Conservation (phyloP, 2,113 vertebrate species). For the Anser brachyrhynchus region DNA sequence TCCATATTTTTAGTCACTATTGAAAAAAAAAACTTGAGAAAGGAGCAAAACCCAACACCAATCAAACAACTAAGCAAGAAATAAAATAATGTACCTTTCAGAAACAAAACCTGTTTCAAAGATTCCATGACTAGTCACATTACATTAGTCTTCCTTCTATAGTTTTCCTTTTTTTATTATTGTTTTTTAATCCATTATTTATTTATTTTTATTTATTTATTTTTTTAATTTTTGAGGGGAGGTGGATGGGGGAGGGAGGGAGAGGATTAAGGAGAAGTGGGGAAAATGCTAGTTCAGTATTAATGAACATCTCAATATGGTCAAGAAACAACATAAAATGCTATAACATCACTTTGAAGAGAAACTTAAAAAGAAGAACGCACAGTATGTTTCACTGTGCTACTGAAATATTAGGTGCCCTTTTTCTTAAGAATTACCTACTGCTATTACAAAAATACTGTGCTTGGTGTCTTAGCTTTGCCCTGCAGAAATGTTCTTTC, state of each 20-base stretch:
- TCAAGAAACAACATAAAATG: background rate
- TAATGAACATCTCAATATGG: background rate
- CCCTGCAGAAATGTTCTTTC: background rate
- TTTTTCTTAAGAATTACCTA: background rate
- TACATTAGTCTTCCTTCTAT: background rate
- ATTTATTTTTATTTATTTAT: too few species aligned
- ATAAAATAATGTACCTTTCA: background rate
- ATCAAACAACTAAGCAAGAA: background rate
- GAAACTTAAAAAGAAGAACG: background rate
- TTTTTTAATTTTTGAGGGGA: too few species aligned
- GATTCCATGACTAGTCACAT: background rate
- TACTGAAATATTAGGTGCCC: background rate
- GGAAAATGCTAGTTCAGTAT: background rate
- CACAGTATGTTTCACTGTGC: background rate
- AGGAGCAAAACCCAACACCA: accelerated
- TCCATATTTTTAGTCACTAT: background rate
- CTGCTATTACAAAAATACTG: background rate
- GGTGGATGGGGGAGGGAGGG: too few species aligned
- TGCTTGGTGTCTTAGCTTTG: background rate
- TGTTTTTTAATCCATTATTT: too few species aligned
- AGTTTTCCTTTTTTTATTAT: background rate
- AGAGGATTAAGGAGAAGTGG: too few species aligned
- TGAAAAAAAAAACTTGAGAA: background rate
- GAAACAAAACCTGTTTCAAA: background rate
- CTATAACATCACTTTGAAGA: background rate